A percentile compares a stretch with the other conserved stretches of the same genome.
Conservation (phyloP, 2,113 vertebrate genomes). For the Pseudolaguvia tuberculata region DNA sequence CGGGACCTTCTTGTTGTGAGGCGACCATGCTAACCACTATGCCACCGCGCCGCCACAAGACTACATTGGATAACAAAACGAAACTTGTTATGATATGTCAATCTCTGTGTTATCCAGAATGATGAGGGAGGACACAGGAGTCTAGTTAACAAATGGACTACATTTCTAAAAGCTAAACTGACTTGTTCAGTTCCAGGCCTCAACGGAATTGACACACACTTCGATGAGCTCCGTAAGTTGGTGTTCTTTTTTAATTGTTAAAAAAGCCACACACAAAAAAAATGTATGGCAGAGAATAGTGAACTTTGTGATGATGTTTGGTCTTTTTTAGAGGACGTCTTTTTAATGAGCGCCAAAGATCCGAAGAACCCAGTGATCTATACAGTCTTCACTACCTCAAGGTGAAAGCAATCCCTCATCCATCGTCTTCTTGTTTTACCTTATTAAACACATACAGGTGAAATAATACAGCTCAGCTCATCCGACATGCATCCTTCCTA, state of each 20-base stretch:
- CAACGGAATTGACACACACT: constrained; percentile 94
- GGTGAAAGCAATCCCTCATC: constrained; percentile 70
- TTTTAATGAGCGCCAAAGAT: constrained; percentile 95
- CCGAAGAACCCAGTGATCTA: constrained; percentile 95
- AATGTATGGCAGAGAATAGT: not conserved
- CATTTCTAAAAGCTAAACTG: constrained; percentile 91
- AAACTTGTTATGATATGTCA: not conserved
- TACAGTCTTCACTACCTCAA: constrained; percentile 95
- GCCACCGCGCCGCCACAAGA: too few species aligned
- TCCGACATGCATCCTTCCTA: constrained; percentile 44
- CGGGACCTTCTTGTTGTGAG: too few species aligned
- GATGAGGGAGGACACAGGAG: constrained; percentile 95
- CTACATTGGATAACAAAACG: not conserved
- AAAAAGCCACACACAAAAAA: not conserved
- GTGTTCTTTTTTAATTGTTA: not conserved
- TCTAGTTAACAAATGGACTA: constrained; percentile 97
- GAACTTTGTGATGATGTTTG: not conserved
- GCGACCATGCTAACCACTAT: too few species aligned
- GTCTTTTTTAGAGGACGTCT: constrained; percentile 83
- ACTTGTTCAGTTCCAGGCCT: constrained; percentile 91
- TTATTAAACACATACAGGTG: not conserved
- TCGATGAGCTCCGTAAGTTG: constrained; percentile 92
- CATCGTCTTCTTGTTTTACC: not conserved
- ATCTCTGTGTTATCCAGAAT: constrained; percentile 71
- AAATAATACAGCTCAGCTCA: constrained; percentile 25